Conservation (phyloP, 2,888 invertebrate genomes). For the Abrostola tripartita region DNA sequence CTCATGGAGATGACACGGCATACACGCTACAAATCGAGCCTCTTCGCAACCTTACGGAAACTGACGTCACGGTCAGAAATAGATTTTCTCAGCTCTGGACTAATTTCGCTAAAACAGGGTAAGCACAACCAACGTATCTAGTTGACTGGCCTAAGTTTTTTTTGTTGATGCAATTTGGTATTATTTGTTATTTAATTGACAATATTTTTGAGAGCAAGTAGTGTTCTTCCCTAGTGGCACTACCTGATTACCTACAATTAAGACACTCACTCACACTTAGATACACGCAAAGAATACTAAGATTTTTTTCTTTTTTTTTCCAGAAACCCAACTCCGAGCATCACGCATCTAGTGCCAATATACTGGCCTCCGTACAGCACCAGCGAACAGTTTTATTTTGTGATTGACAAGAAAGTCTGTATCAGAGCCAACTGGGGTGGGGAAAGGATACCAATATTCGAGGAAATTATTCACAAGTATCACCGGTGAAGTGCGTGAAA, state of each 20-base stretch:
- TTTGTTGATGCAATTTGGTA: no score
- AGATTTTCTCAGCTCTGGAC: constrained; percentile 71
- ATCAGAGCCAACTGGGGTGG: constrained; percentile 59
- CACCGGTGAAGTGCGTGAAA: constrained; percentile 6
- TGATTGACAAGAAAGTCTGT: constrained; percentile 51
- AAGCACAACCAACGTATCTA: no score
- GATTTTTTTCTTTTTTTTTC: constrained; percentile 29
- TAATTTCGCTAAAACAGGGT: constrained; percentile 73
- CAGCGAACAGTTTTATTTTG: constrained; percentile 27
- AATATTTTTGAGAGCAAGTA: no score
- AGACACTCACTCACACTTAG: no score
- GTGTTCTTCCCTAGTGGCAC: no score
- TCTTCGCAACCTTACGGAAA: constrained; percentile 24
- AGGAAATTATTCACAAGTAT: constrained; percentile 61
- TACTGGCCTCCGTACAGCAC: constrained; percentile 58
- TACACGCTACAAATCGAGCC: constrained; percentile 46
- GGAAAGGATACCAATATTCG: constrained; percentile 65
- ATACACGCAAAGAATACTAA: no score
- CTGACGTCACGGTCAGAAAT: constrained; percentile 53
- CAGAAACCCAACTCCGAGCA: constrained; percentile 61
- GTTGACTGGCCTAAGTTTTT: no score
- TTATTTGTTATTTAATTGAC: no score
- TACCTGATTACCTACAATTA: no score
- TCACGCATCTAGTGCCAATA: constrained; percentile 37
- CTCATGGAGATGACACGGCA: constrained; percentile 67